Evolutionary conservation across 92 coral and sea anemone genomes (phyloP).

Genomic region (Meandrina meandrites): DNA sequence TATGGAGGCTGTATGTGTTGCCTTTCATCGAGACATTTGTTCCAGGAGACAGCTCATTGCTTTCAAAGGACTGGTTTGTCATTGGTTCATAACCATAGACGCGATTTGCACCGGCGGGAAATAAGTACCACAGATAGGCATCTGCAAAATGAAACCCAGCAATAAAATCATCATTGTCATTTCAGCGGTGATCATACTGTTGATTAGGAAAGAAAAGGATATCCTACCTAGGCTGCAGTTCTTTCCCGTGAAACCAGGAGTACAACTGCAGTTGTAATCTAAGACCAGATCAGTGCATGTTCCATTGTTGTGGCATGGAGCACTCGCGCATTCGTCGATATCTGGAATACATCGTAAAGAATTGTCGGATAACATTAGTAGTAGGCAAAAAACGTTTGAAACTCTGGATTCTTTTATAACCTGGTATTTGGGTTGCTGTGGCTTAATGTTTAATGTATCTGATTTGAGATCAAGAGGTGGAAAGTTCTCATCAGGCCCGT

Average conservation of each 20-base stretch:
- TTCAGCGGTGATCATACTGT: no score
- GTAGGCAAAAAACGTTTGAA: not conserved
- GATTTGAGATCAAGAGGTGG: not conserved
- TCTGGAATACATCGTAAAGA: constrained; percentile 10
- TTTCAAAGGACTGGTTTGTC: constrained; percentile 6
- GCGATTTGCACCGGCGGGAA: constrained; percentile 16
- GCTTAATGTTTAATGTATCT: not conserved
- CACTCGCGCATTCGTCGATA: constrained; percentile 35
- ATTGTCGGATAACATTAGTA: not conserved
- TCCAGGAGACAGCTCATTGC: constrained; percentile 14
- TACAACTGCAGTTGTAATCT: constrained; percentile 50
- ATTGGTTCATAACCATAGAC: constrained; percentile 18
- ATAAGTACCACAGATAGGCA: constrained; percentile 18
- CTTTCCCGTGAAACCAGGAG: constrained; percentile 42
- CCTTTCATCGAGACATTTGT: not conserved
- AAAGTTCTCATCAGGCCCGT: not conserved
- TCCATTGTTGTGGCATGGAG: constrained; percentile 43
- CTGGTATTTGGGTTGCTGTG: not conserved
- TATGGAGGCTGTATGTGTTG: not conserved
- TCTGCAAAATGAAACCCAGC: not conserved
- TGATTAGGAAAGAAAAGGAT: not conserved
- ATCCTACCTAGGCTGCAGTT: constrained; percentile 30
- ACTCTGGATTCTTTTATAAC: no score
- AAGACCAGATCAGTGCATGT: constrained; percentile 37
- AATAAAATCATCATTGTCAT: not conserved